phyloP scores from a whole-genome alignment of 2,888 invertebrate species.

The Clistopyga incitator region DNA sequence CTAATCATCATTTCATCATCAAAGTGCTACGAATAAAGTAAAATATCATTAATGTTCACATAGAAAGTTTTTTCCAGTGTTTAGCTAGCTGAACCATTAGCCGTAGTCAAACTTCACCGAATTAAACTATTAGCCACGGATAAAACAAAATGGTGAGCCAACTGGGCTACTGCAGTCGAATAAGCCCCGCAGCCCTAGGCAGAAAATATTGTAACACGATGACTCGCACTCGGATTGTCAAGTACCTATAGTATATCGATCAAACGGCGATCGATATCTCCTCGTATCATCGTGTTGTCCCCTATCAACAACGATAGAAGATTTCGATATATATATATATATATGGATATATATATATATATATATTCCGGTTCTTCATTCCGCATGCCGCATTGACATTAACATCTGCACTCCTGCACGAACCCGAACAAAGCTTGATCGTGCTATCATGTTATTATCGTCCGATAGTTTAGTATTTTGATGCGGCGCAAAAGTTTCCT shows the following conservation, averaged over 20 bases:
- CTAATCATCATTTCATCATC: too few relatives aligned
- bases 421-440: constrained; percentile 14
- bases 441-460: constrained; percentile 8
- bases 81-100: too few relatives aligned
- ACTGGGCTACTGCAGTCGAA: too few relatives aligned
- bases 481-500: background rate
- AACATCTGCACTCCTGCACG: constrained; percentile 9
- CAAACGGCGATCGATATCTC: constrained; percentile 13
- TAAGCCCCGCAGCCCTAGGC: too few relatives aligned
- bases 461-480: constrained; percentile 17
- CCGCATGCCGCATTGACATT: background rate
- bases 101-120: too few relatives aligned
- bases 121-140: too few relatives aligned
- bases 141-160: too few relatives aligned
- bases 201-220: constrained; percentile 22
- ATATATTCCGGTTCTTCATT: constrained; percentile 8
- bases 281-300: constrained; percentile 12
- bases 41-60: too few relatives aligned
- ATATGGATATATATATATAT: background rate
- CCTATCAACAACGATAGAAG: constrained; percentile 4
- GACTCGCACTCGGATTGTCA: constrained; percentile 55
- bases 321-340: constrained; percentile 7
- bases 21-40: too few relatives aligned
- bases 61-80: too few relatives aligned
- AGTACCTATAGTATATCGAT: constrained; percentile 45